Evolutionary conservation across 2,888 invertebrate species (phyloP).

Genomic region (Synanthedon andrenaeformis): DNA sequence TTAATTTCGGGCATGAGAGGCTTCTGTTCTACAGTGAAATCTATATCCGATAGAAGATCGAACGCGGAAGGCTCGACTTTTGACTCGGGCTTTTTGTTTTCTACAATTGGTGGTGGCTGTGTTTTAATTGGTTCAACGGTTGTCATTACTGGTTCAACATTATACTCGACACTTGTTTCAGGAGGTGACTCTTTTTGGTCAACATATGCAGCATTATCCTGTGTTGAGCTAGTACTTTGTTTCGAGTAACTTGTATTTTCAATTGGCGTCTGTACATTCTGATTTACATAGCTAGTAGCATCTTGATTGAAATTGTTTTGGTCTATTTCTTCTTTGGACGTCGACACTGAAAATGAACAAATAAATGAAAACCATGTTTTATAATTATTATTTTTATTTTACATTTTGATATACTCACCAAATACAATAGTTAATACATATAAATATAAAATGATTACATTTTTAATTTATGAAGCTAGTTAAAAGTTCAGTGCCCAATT

Average conservation of each 20-base stretch:
- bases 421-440: too few species aligned
- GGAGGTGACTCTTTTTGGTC: background rate
- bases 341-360: slow-evolving; percentile 48
- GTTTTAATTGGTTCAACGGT: background rate
- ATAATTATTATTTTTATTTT: slow-evolving; percentile 3
- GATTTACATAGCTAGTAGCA: slow-evolving; percentile 5
- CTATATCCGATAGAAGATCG: slow-evolving; percentile 82
- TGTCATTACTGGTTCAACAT: background rate
- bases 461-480: too few species aligned
- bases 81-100: slow-evolving; percentile 16
- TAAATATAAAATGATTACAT: too few species aligned
- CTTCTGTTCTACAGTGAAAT: slow-evolving; percentile 76
- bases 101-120: slow-evolving; percentile 6
- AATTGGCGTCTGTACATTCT: background rate
- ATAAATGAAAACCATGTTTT: slow-evolving; percentile 35
- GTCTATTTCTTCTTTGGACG: slow-evolving; percentile 35
- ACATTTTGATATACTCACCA: too few species aligned
- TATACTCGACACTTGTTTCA: background rate
- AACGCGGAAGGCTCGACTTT: slow-evolving; percentile 60
- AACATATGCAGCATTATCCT: slow-evolving; percentile 7
- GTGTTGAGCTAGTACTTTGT: background rate
- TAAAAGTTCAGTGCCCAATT: too few species aligned
- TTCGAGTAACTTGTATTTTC: too few species aligned
- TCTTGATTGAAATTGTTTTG: slow-evolving; percentile 20
- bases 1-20: slow-evolving; percentile 74